Evolutionary conservation across 2,113 vertebrate genomes (phyloP), one percentile per base, ranked within the genome.

Genomic region (Ophthalmotilapia sp.): DNA sequence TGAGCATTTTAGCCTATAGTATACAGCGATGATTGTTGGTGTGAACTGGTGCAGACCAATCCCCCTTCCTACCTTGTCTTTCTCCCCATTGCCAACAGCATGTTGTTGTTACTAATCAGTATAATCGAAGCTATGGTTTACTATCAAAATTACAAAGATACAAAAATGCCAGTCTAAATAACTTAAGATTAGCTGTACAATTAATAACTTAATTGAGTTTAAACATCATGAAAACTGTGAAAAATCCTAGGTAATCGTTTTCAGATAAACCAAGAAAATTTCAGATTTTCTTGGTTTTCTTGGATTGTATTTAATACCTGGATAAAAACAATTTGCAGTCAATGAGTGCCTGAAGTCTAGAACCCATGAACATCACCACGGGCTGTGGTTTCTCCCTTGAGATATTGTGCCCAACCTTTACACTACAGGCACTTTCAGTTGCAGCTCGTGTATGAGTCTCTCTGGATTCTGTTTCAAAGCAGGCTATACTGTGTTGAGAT

Each of bases 191-290:
- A 73, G 23, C 23, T 73, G 23, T 47, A 2, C 26, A 26, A 31
- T 77, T 77, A 3, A 75, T 5, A 45, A 85, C 29, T 65, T 85
- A 40, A 79, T 17, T 68, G 19, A 5, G 42, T 45, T 33, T 55
- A 12, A 49, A 0, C 14, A 11, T 19, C 8, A 26, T 5, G 6
- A 42, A 12, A 65, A 65, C 60, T 38, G 58, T 62, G 19, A 38
- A 68, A 77, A 51, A n/a, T 51, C 15, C 23, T n/a, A 12, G 40
- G 23, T 47, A 26, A 45, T 23, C 38, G 2, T 42, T 40, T 70
- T 40, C 0, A 0, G 36, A 70, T 23, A 31, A 45, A 42, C 7
- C 6, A 40, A 26, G 6, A 19, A 13, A 70, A 40, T 47, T 6
- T 47, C 3, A 26, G 17, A 5, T 47, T 5, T 70, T 23, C 31